A percentile compares a stretch with the other conserved stretches of the same genome.
These are phyloP conservation scores for Corbicula japonica DNA, from an alignment of 2,888 invertebrate genomes.

Conservation along the genomic window DNA sequence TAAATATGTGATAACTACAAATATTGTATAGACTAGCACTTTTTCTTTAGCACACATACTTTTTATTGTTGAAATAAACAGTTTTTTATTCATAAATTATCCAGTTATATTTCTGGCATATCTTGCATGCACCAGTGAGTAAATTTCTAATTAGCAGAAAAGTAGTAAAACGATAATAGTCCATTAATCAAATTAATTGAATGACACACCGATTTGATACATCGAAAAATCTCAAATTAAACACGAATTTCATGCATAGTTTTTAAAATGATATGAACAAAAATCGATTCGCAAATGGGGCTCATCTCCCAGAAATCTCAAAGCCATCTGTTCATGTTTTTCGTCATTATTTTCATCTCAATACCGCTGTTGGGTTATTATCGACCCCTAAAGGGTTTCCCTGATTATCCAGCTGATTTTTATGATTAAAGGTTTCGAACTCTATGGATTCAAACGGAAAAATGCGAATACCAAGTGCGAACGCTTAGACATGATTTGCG, in stretches of 20 bases:
- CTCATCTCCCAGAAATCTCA: conserved; percentile 39
- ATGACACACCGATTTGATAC: conserved; percentile 32
- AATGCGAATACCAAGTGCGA: conserved; percentile 38
- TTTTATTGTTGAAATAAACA: no score
- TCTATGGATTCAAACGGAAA: conserved; percentile 47
- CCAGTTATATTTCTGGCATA: no score
- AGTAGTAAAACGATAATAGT: background rate
- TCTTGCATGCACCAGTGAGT: no score
- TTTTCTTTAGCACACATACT: no score
- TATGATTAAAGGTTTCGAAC: conserved; percentile 58
- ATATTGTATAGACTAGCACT: no score
- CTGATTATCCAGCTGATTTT: conserved; percentile 48
- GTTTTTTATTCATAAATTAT: no score
- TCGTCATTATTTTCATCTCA: conserved; percentile 29
- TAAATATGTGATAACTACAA: no score
- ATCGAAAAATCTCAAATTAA: conserved; percentile 51
- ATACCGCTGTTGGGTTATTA: conserved; percentile 43
- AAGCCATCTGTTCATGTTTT: conserved; percentile 54
- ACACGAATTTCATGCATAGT: conserved; percentile 56
- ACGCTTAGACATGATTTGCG: conserved; percentile 34
- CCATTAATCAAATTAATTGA: conserved; percentile 14
- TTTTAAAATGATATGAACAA: conserved; percentile 52
- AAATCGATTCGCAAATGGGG: conserved; percentile 21
- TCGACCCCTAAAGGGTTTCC: conserved; percentile 47
- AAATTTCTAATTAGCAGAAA: no score